These are phyloP conservation scores for Hypolimnas misippus DNA, from an alignment of 2,888 invertebrate genomes.

Conservation along the genomic window DNA sequence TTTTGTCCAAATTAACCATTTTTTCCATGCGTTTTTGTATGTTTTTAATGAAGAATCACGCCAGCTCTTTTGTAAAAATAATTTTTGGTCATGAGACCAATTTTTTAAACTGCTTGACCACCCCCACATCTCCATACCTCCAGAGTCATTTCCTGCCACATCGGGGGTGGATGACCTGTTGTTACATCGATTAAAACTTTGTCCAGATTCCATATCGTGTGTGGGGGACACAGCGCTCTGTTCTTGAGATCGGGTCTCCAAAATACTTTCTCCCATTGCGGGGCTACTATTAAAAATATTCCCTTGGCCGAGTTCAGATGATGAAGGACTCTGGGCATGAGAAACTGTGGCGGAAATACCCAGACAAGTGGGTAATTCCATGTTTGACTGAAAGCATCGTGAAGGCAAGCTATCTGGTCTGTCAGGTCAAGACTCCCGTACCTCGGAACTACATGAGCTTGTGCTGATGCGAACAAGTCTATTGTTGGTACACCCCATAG, in stretches of 20 bases:
- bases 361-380: neutral
- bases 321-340: neutral
- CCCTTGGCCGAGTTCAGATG: neutral
- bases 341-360: neutral
- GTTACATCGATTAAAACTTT: neutral
- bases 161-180: constrained; percentile 7
- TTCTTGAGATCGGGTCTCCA: neutral
- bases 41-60: constrained; percentile 34
- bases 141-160: constrained; percentile 19
- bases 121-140: constrained; percentile 26
- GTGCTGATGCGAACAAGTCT: constrained; percentile 39
- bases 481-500: constrained; percentile 38
- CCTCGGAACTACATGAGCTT: constrained; percentile 22
- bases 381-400: neutral
- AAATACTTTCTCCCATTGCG: neutral
- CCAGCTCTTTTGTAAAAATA: constrained; percentile 28
- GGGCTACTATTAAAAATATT: neutral
- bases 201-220: neutral
- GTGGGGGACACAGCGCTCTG: neutral
- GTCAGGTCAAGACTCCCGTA: constrained; percentile 10
- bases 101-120: constrained; percentile 27
- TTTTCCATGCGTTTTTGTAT: constrained; percentile 14
- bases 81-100: constrained; percentile 20
- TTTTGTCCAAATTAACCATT: too few species aligned
- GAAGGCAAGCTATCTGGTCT: neutral